Conservation (phyloP, 37 sponge, comb jelly and placozoan species). For the Beroe forskalii region DNA sequence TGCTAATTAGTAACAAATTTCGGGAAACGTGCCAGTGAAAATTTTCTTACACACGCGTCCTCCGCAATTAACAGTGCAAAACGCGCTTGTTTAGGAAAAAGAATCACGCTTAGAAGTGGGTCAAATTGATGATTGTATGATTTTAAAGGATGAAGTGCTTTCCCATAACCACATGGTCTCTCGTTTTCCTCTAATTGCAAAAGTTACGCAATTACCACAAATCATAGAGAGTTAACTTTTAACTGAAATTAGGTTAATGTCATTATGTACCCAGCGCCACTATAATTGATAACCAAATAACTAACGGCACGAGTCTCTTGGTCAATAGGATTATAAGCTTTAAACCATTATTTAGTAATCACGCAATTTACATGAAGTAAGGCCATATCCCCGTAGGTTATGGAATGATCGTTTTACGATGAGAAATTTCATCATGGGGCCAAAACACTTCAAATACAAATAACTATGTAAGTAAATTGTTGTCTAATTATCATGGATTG, state of each 20-base stretch:
- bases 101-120: slow-evolving; percentile 51
- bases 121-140: not conserved
- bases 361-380: not conserved
- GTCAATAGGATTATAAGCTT: not conserved
- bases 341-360: not conserved
- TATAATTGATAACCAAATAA: slow-evolving; percentile 27
- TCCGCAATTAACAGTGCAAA: slow-evolving; percentile 8
- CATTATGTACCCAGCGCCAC: not conserved
- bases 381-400: not conserved
- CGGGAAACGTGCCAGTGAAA: slow-evolving; percentile 61
- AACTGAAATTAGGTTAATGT: not conserved
- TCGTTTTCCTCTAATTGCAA: not conserved
- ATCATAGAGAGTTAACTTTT: not conserved
- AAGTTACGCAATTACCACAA: slow-evolving; percentile 12
- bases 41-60: not conserved
- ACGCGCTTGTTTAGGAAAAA: not conserved
- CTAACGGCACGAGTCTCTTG: slow-evolving; percentile 5
- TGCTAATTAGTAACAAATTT: slow-evolving; percentile 9
- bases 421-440: not conserved
- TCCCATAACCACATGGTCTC: slow-evolving; percentile 22
- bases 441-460: not conserved
- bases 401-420: not conserved
- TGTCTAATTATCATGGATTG: not conserved
- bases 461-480: not conserved
- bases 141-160: not conserved